A percentile compares a stretch with the other conserved stretches of the same genome.
phyloP scores from a whole-genome alignment of 2,113 vertebrate genomes.

The Brienomyrus longianalis region DNA sequence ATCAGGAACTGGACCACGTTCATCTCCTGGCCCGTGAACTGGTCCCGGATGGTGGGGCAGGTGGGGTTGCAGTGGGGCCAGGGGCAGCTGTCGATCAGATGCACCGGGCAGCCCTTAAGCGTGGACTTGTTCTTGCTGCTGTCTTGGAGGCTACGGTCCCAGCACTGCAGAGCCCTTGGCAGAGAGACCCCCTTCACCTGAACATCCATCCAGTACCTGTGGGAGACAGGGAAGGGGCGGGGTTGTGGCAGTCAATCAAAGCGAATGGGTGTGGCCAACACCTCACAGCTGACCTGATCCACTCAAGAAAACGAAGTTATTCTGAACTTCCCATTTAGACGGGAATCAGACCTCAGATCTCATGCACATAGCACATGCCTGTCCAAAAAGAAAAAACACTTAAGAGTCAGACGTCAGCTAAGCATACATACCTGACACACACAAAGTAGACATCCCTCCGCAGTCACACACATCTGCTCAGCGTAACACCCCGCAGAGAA shows the following conservation, averaged over 20 bases:
- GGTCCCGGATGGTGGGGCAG: slow-evolving; percentile 91
- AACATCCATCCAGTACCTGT: slow-evolving; percentile 89
- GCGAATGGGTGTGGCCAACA: not conserved
- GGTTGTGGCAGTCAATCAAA: not conserved
- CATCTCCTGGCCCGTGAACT: slow-evolving; percentile 96
- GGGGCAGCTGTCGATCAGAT: slow-evolving; percentile 91
- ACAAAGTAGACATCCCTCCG: not conserved
- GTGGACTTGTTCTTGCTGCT: slow-evolving; percentile 73
- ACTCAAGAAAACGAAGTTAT: not conserved
- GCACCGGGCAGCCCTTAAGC: slow-evolving; percentile 82
- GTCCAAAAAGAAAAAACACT: not conserved
- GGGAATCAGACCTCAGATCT: not conserved
- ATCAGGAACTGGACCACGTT: slow-evolving; percentile 95
- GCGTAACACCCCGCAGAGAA: not conserved
- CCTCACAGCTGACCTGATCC: not conserved
- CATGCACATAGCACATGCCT: not conserved
- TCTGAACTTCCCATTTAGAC: not conserved
- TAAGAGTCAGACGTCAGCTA: not conserved
- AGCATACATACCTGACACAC: not conserved
- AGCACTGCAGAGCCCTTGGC: slow-evolving; percentile 90
- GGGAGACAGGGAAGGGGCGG: slow-evolving; percentile 47
- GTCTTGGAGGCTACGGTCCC: slow-evolving; percentile 91
- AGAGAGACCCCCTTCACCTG: slow-evolving; percentile 93
- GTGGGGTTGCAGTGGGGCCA: slow-evolving; percentile 99
- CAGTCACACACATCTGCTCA: not conserved